Evolutionary conservation across 37 sponge, comb jelly and placozoan species (phyloP), one percentile per base, ranked within the genome.

Genomic region (Petrosia ficiformis): DNA sequence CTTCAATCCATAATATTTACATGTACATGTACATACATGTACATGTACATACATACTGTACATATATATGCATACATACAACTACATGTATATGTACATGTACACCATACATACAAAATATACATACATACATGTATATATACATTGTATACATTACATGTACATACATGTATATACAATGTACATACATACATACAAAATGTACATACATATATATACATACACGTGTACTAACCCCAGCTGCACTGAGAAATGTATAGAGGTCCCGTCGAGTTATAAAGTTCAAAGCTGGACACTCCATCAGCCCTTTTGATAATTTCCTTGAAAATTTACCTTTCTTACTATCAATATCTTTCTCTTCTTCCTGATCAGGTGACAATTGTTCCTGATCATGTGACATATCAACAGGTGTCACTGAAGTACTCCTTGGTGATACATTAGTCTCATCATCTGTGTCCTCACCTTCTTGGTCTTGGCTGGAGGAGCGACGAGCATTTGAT

Each of bases 181-280:
- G n/a, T n/a, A n/a, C n/a, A n/a, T n/a, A n/a, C n/a, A n/a, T n/a
- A n/a, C n/a, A n/a, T n/a, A n/a, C n/a, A n/a, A n/a, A n/a, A n/a
- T n/a, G n/a, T n/a, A n/a, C n/a, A n/a, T n/a, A n/a, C n/a, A n/a
- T n/a, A n/a, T n/a, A 48, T 16, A 48, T 16, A 48, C 54, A 48
- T 48, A 19, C 10, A 19, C 16, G 54, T 16, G 10, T 10, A 48
- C 86, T 79, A 38, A 80, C 82, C 44, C 91, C 91, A 67, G 86
- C 86, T 14, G 81, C 72, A 42, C 57, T 90, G 11, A 93, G 77
- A 63, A 85, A 85, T 22, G 86, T 16, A 68, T 82, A 93, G 41
- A 93, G 76, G 40, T 93, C 93, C 66, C 68, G 81, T n/a, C 93
- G 71, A 21, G 75, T 64, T 59, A 93, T 78, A 52, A 93, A 93